Base-by-base conservation (phyloP, 2,888 invertebrate species). In the Pegoplata infirma region DNA sequence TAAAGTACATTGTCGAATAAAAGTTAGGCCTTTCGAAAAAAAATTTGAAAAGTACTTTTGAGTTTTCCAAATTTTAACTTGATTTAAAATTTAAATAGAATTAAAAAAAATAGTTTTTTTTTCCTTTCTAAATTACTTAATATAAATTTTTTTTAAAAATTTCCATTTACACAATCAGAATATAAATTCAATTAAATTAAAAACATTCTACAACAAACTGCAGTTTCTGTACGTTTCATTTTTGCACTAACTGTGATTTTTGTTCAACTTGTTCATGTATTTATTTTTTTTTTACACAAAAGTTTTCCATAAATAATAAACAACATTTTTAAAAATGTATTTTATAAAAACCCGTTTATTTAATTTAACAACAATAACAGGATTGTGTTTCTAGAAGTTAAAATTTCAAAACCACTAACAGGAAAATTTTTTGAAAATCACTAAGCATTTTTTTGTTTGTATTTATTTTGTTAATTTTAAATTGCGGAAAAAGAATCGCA, bases 361-460 rank as follows among this genome's bases (percentile, higher is more conserved):
- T 4, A 12, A 56, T 14, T 56, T 28, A 19, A 17, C 51, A 53
- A 40, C 36, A 7, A 16, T 16, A 59, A 59, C 59, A 40, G 59
- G 49, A 59, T 59, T 49, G 49, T 49, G 58, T 40, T 68, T 69
- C n/a, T 51, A 69, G 69, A 69, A 59, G 59, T 28, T 40, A 51
- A 40, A n/a, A 36, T 68, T 58, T 36, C 25, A 25, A 56, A 68
- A 58, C 8, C 25, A 40, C 58, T 23, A 49, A 49, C 36, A 17
- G 23, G 7, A 8, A 7, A 23, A 28, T 17, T 23, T n/a, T 28
- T 59, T 51, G 59, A 59, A 69, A 69, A 69, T 36, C 23, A 58
- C 58, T 55, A 12, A 55, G n/a, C 7, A 49, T n/a, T 40, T 40
- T 25, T 25, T 25, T 25, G 6, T 25, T 40, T 40, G 36, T 40